Percentiles rank a stretch among this genome's conserved stretches.
These are phyloP conservation scores for Lagopus leucura DNA, from an alignment of 2,113 vertebrate species.

Conservation along the genomic window DNA sequence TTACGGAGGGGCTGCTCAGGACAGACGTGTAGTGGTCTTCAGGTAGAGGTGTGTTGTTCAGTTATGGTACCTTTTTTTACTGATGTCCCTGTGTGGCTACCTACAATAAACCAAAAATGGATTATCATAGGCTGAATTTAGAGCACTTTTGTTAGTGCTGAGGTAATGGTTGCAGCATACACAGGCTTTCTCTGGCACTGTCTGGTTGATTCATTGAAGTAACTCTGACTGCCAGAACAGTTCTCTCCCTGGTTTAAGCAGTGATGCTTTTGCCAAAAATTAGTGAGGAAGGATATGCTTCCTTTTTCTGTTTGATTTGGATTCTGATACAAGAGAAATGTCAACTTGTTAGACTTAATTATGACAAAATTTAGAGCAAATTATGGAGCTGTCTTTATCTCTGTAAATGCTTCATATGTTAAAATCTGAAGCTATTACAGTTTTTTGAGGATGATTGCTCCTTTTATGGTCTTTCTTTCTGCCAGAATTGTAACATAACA, in stretches of 20 bases:
- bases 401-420: slow-evolving; percentile 6
- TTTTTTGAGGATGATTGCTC: not conserved
- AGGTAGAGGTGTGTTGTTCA: not conserved
- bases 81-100: not conserved
- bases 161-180: not conserved
- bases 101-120: not conserved
- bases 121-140: not conserved
- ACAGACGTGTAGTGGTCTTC: not conserved
- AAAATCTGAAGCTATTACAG: slow-evolving; percentile 19
- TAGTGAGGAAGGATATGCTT: slow-evolving; percentile 45
- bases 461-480: not conserved
- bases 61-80: not conserved
- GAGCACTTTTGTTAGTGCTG: not conserved
- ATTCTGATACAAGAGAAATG: slow-evolving; percentile 52
- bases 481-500: not conserved
- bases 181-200: not conserved
- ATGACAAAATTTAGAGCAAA: slow-evolving; percentile 32
- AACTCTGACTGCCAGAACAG: slow-evolving; percentile 34
- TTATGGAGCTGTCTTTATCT: slow-evolving; percentile 13
- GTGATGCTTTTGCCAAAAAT: slow-evolving; percentile 37
- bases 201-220: not conserved
- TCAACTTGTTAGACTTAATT: slow-evolving; percentile 51
- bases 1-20: not conserved
- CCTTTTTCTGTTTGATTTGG: slow-evolving; percentile 65
- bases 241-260: slow-evolving; percentile 18